Evolutionary conservation across 2,888 invertebrate species (phyloP).

Genomic region (Orchesellides sinensis): DNA sequence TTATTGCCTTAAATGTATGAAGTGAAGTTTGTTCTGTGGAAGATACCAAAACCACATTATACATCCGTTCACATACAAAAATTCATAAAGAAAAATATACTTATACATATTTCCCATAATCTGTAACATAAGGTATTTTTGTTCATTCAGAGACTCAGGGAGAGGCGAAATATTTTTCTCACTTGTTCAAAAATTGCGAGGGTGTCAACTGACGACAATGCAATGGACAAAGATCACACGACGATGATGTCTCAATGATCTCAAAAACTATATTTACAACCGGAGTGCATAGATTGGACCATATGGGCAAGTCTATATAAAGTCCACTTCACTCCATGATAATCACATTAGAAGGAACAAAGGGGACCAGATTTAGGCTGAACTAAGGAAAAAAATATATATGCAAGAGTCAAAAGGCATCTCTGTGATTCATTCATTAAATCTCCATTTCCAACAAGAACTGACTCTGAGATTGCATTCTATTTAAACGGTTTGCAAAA

Average conservation of each 20-base stretch:
- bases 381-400: too few relatives aligned
- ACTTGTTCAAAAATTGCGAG: conserved; percentile 50
- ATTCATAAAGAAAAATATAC: not conserved
- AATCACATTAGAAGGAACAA: conserved; percentile 44
- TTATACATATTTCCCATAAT: not conserved
- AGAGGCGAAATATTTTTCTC: not conserved
- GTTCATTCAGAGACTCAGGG: not conserved
- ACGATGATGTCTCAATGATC: conserved; percentile 49
- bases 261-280: too few relatives aligned
- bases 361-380: not conserved
- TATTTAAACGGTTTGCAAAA: not conserved
- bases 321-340: conserved; percentile 31
- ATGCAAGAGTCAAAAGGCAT: not conserved
- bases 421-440: not conserved
- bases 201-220: conserved; percentile 38
- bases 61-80: conserved; percentile 49
- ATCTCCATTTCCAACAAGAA: not conserved
- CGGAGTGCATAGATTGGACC: too few relatives aligned
- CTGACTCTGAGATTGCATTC: not conserved
- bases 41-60: too few relatives aligned
- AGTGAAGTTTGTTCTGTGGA: too few relatives aligned
- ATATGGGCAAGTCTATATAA: not conserved
- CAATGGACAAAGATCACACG: too few relatives aligned
- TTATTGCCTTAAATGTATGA: not conserved
- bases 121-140: not conserved